Base-by-base conservation (phyloP, 2,113 vertebrate genomes). In the Periophthalmus modestus region DNA sequence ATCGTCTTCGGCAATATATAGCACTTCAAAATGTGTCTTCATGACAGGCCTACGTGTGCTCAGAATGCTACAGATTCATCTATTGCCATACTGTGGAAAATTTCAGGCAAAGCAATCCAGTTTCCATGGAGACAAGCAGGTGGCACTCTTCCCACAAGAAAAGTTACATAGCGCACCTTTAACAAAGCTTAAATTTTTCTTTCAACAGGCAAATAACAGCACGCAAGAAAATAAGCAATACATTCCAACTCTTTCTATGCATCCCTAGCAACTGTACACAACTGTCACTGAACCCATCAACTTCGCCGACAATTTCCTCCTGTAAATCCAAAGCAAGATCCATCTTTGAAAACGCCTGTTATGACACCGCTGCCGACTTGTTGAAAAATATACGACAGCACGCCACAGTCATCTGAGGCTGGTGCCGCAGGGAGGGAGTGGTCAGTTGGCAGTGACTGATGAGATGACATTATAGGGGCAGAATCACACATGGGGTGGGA, bases 391-490 rank as follows among this genome's bases (percentile, higher is more conserved):
- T 80, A 52, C 71, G 82, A 78, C 76, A 74, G 72, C 68, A 54
- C 77, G 84, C 52, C 79, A 58, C 47, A 67, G 73, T 80, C 79
- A 74, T 84, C 74, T 65, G 83, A 66, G 83, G 28, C 78, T 48
- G 68, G 66, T 46, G 43, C 81, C 55, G 47, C 61, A 72, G 79
- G 78, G 54, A 68, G 65, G 75, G 81, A 78, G 78, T 87, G 89
- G 87, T 85, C 87, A 84, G 78, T 76, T 80, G 85, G 83, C 86
- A 74, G 83, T 83, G 87, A 84, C 68, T 75, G 86, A 91, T 88
- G 86, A 83, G 82, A 69, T 61, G 81, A 69, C 75, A 77, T 87
- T 82, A 85, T 80, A 69, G 54, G 14, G 63, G 55, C 39, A 59
- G 72, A 80, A 80, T 82, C 85, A 86, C 79, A 89, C 79, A 81